Conservation (phyloP, 2,888 invertebrate species). For the Acanthosepion lycidas region DNA sequence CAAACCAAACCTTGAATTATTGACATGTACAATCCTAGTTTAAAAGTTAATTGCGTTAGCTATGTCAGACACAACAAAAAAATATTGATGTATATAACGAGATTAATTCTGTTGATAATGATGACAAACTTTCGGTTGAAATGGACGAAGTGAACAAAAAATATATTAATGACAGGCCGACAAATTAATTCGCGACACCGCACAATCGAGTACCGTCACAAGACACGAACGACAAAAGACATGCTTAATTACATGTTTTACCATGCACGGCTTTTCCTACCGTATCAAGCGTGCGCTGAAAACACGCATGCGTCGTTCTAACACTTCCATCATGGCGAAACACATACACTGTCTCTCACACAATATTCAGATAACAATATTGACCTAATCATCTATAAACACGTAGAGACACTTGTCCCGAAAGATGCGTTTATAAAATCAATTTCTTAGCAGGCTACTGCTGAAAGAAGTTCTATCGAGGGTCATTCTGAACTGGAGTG, state of each 20-base stretch:
- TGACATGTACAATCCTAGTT: too few relatives aligned
- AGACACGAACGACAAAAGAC: background rate
- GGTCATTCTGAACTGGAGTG: too few relatives aligned
- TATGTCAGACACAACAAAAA: too few relatives aligned
- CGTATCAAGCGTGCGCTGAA: background rate
- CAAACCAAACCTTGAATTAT: too few relatives aligned
- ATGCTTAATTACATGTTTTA: background rate
- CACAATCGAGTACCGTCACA: background rate
- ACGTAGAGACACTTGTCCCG: background rate
- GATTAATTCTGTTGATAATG: too few relatives aligned
- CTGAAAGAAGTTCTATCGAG: background rate
- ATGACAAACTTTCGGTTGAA: too few relatives aligned
- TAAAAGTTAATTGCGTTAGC: too few relatives aligned
- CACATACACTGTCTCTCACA: background rate
- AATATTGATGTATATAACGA: too few relatives aligned
- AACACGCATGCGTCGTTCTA: background rate
- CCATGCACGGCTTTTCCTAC: background rate
- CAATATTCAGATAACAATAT: background rate
- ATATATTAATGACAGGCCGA: background rate
- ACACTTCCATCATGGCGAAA: background rate
- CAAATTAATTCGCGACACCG: background rate
- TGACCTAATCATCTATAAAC: background rate
- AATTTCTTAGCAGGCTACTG: background rate
- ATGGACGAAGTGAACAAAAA: too few relatives aligned
- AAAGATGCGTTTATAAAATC: background rate